These are phyloP conservation scores for Cenopis cana DNA, from an alignment of 2,888 invertebrate species.

Conservation along the genomic window DNA sequence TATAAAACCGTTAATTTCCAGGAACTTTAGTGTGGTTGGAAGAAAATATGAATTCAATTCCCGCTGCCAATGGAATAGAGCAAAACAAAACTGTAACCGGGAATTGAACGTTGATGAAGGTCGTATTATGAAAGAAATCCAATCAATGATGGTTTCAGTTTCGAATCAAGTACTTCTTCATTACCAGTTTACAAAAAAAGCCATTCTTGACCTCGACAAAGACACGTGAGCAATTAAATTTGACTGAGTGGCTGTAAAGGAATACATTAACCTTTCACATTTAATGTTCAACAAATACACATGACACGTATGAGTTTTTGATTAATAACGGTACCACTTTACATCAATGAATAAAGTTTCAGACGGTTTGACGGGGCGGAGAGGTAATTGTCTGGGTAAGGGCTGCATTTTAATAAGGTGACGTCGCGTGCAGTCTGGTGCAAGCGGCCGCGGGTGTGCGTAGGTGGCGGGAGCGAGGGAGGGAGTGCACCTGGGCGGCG, in stretches of 20 bases:
- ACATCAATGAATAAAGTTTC: constrained; percentile 19
- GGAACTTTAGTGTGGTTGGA: constrained; percentile 19
- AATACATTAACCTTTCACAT: constrained; percentile 2
- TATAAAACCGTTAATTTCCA: constrained; percentile 27
- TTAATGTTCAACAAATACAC: background rate
- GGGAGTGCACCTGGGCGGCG: constrained; percentile 80
- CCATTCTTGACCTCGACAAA: background rate
- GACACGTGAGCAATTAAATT: background rate
- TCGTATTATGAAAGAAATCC: constrained; percentile 38
- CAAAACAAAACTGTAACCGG: constrained; percentile 28
- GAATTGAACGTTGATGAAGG: constrained; percentile 34
- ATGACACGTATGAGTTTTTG: constrained; percentile 15
- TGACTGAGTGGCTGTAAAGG: background rate
- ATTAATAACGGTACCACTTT: constrained; percentile 26
- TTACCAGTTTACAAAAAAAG: background rate
- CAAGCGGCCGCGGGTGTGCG: constrained; percentile 44
- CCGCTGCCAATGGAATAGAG: constrained; percentile 27
- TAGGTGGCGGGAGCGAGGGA: constrained; percentile 48
- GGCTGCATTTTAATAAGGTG: constrained; percentile 39
- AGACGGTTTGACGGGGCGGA: constrained; percentile 13
- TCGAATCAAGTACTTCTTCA: constrained; percentile 21
- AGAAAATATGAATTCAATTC: constrained; percentile 38
- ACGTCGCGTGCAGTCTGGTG: constrained; percentile 48
- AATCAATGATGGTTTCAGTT: constrained; percentile 28
- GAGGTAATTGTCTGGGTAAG: constrained; percentile 35